Percentiles rank a stretch among this genome's conserved stretches.
phyloP scores from a whole-genome alignment of 2,888 invertebrate species.

The Lithodes maja region DNA sequence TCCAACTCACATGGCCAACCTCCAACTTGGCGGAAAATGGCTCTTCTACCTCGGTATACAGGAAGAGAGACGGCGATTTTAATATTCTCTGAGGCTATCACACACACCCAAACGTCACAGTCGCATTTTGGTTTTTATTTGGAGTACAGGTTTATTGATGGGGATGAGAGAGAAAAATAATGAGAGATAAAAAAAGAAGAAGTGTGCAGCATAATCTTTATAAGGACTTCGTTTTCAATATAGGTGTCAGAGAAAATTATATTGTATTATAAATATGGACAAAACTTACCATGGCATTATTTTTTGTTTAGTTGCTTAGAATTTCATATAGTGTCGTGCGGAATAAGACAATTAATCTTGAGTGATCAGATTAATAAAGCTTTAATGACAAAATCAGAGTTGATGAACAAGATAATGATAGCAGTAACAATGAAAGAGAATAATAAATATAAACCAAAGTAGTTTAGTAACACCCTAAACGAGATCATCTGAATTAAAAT shows the following conservation, averaged over 20 bases:
- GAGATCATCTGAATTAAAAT: slow-evolving; percentile 25
- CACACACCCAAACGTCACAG: slow-evolving; percentile 17
- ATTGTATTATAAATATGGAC: slow-evolving; percentile 6
- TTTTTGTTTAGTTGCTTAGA: not conserved
- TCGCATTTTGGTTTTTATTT: slow-evolving; percentile 23
- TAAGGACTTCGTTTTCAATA: not conserved
- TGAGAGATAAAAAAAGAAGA: not conserved
- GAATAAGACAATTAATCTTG: slow-evolving; percentile 28
- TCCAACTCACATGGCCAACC: slow-evolving; percentile 63
- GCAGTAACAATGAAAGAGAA: slow-evolving; percentile 38
- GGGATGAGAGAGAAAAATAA: not conserved
- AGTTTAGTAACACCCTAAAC: slow-evolving; percentile 29
- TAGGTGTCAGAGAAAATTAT: slow-evolving; percentile 1
- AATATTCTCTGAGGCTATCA: slow-evolving; percentile 22
- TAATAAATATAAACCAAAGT: slow-evolving; percentile 27
- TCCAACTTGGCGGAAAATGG: slow-evolving; percentile 62
- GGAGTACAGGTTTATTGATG: not conserved
- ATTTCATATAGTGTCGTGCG: slow-evolving; percentile 12
- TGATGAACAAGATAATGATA: slow-evolving; percentile 41
- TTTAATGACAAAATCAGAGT: slow-evolving; percentile 27
- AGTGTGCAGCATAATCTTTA: not conserved
- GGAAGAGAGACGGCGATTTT: slow-evolving; percentile 52
- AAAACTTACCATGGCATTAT: slow-evolving; percentile 1
- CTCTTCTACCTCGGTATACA: slow-evolving; percentile 67
- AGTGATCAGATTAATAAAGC: slow-evolving; percentile 42